A percentile compares a stretch with the other conserved stretches of the same genome.
phyloP scores from a whole-genome alignment of 2,113 vertebrate species.

The Ptychochromis oligacanthus region DNA sequence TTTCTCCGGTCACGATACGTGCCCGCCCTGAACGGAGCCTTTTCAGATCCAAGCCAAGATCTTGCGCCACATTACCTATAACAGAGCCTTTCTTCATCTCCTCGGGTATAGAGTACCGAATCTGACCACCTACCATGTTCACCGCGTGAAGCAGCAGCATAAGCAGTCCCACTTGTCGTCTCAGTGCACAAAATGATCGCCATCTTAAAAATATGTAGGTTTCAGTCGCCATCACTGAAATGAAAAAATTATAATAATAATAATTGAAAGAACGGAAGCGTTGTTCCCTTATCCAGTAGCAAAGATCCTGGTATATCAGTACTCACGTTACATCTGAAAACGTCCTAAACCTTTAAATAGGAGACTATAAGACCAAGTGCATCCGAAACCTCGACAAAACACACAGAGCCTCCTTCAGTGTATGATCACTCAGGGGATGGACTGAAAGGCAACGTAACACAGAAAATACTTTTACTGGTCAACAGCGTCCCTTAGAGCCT shows the following conservation, averaged over 20 bases:
- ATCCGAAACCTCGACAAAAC: not conserved
- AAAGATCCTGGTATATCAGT: not conserved
- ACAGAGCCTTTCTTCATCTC: slow-evolving; percentile 48
- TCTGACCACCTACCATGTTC: slow-evolving; percentile 3
- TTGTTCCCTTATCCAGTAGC: no score
- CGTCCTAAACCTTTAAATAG: not conserved
- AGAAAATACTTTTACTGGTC: no score
- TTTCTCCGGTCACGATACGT: not conserved
- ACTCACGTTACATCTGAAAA: not conserved
- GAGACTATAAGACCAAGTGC: no score
- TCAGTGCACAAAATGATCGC: no score
- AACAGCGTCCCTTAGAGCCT: slow-evolving; percentile 66
- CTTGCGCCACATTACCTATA: slow-evolving; percentile 75
- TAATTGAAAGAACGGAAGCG: no score
- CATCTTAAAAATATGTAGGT: no score
- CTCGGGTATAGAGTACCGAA: slow-evolving; percentile 61
- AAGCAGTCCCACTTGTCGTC: no score
- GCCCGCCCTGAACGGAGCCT: slow-evolving; percentile 22
- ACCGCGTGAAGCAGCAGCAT: no score
- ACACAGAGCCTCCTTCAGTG: not conserved
- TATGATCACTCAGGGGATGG: not conserved
- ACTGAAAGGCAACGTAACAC: not conserved
- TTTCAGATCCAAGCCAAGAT: slow-evolving; percentile 33
- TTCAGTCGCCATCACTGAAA: no score
- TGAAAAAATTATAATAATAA: no score